phyloP scores from a whole-genome alignment of 2,888 invertebrate species.

The Stenodera caucasica region DNA sequence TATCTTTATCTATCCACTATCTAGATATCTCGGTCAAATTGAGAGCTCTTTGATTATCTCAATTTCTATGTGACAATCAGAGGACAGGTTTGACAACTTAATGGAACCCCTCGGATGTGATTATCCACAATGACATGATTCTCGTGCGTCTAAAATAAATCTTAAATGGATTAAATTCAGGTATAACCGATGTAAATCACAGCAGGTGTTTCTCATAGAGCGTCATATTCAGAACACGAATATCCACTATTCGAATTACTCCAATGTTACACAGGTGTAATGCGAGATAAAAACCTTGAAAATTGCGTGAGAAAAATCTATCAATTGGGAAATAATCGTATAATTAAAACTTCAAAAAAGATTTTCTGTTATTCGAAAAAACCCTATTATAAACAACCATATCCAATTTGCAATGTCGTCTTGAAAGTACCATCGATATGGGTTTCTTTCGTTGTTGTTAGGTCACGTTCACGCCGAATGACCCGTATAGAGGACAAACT shows the following conservation, averaged over 20 bases:
- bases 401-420: background rate
- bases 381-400: no score
- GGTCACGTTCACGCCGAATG: conserved; percentile 40
- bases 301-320: background rate
- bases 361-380: no score
- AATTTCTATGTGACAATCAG: conserved; percentile 3
- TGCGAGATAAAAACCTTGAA: background rate
- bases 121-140: conserved; percentile 1
- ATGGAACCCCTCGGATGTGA: background rate
- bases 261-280: background rate
- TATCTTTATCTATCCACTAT: background rate
- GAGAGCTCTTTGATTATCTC: background rate
- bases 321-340: no score
- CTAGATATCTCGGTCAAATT: background rate
- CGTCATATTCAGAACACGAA: background rate
- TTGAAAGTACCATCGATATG: background rate
- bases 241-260: background rate
- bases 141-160: conserved; percentile 7
- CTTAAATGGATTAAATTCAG: conserved; percentile 3
- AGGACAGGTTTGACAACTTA: conserved; percentile 6
- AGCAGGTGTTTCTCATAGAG: background rate
- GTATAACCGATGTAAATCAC: background rate
- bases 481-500: conserved; percentile 39
- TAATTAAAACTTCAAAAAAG: no score
- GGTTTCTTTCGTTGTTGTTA: conserved; percentile 12